These are phyloP conservation scores for Chaenocephalus aceratus DNA, from an alignment of 2,113 vertebrate species.

Conservation along the genomic window DNA sequence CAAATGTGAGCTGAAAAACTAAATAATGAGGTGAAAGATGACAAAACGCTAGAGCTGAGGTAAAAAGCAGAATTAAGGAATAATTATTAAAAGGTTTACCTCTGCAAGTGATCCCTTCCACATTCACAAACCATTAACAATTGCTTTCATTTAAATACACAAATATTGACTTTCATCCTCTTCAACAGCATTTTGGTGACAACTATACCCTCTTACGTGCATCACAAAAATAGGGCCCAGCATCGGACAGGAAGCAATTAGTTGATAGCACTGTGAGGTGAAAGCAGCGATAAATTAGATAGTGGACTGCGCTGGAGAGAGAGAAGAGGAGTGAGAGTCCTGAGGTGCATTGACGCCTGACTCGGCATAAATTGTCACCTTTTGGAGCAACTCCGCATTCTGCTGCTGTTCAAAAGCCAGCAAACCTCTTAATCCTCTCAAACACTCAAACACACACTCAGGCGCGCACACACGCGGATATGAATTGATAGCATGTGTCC, in stretches of 20 bases:
- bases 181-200: not conserved
- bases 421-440: slow-evolving; percentile 30
- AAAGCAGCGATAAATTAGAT: slow-evolving; percentile 1
- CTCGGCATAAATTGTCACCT: slow-evolving; percentile 60
- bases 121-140: not conserved
- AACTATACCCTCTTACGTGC: not conserved
- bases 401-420: slow-evolving; percentile 47
- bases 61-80: not conserved
- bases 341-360: slow-evolving; percentile 44
- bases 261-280: not conserved
- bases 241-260: slow-evolving; percentile 3
- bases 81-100: not conserved
- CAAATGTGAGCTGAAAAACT: not conserved
- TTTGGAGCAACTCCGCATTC: slow-evolving; percentile 42
- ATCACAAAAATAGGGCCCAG: not conserved
- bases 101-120: not conserved
- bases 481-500: slow-evolving; percentile 57
- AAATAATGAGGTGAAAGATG: not conserved
- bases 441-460: not conserved
- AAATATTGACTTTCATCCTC: not conserved
- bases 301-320: not conserved
- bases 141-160: not conserved
- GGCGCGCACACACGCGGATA: slow-evolving; percentile 17
- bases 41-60: not conserved
- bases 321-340: slow-evolving; percentile 7